These are phyloP conservation scores for Ophioderma brevispina DNA, from an alignment of 35 echinoderm and acorn worm genomes.

Conservation along the genomic window DNA sequence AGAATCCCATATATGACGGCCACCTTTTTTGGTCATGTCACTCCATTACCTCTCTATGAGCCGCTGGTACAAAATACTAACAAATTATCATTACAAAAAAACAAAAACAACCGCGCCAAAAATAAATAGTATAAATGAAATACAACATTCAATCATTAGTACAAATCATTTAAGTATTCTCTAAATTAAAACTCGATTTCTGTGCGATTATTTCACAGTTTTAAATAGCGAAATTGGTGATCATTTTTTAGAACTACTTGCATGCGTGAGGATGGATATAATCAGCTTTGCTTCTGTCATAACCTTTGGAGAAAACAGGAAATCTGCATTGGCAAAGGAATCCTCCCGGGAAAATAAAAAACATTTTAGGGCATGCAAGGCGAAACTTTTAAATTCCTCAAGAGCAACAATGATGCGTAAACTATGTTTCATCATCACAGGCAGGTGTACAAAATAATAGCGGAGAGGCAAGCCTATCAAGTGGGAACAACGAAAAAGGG, in stretches of 20 bases:
- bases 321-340: slow-evolving; percentile 73
- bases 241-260: not conserved
- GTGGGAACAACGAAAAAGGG: slow-evolving; percentile 6
- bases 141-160: too few species aligned
- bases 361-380: slow-evolving; percentile 54
- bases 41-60: slow-evolving; percentile 60
- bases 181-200: too few species aligned
- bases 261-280: not conserved
- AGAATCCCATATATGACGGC: slow-evolving; percentile 31
- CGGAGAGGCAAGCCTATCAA: slow-evolving; percentile 29
- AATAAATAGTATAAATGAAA: too few species aligned
- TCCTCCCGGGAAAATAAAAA: slow-evolving; percentile 65
- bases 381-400: slow-evolving; percentile 18
- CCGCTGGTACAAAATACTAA: slow-evolving; percentile 4
- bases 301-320: slow-evolving; percentile 66
- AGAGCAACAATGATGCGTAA: slow-evolving; percentile 66
- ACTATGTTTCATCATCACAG: slow-evolving; percentile 36
- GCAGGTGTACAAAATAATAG: slow-evolving; percentile 54
- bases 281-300: slow-evolving; percentile 28
- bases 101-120: too few species aligned
- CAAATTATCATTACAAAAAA: not conserved
- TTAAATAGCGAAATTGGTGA: too few species aligned
- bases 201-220: too few species aligned
- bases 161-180: too few species aligned
- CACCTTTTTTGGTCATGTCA: slow-evolving; percentile 77